A percentile compares a stretch with the other conserved stretches of the same genome.
Evolutionary conservation across 2,113 vertebrate species (phyloP).

Genomic region (Dasypus novemcinctus): DNA sequence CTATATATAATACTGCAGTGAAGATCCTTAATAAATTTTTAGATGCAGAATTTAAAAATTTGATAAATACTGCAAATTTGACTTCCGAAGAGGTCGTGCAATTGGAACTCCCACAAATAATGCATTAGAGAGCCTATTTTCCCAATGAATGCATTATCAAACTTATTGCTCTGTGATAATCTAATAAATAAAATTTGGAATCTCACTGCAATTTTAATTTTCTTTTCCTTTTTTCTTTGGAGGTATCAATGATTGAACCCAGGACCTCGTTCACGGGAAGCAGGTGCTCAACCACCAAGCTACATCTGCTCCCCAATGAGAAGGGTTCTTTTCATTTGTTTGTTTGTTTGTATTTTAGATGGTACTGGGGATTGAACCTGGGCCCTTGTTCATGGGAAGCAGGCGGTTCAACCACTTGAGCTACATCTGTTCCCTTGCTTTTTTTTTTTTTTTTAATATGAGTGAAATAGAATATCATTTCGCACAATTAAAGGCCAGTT

Average conservation of each 20-base stretch:
- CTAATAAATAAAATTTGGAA: neutral
- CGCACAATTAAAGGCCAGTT: neutral
- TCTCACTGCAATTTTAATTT: constrained; percentile 18
- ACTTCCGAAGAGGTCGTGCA: neutral
- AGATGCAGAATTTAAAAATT: neutral
- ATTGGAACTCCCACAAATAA: neutral
- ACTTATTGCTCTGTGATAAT: neutral
- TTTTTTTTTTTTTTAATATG: neutral
- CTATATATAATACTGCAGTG: neutral
- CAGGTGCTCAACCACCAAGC: too few species aligned
- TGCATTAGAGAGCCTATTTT: neutral
- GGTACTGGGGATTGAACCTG: too few species aligned
- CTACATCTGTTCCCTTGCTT: too few species aligned
- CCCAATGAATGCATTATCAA: neutral
- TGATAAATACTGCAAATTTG: neutral
- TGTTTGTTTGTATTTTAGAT: too few species aligned
- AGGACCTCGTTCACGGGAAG: too few species aligned
- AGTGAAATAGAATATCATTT: neutral
- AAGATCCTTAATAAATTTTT: neutral
- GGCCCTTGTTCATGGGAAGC: too few species aligned
- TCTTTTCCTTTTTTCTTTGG: neutral
- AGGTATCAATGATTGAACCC: too few species aligned
- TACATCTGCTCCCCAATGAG: too few species aligned
- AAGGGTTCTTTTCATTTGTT: too few species aligned
- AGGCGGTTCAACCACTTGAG: too few species aligned